Evolutionary conservation across 2,113 vertebrate genomes (phyloP), one percentile per base, ranked within the genome.

Genomic region (Rallus limicola): DNA sequence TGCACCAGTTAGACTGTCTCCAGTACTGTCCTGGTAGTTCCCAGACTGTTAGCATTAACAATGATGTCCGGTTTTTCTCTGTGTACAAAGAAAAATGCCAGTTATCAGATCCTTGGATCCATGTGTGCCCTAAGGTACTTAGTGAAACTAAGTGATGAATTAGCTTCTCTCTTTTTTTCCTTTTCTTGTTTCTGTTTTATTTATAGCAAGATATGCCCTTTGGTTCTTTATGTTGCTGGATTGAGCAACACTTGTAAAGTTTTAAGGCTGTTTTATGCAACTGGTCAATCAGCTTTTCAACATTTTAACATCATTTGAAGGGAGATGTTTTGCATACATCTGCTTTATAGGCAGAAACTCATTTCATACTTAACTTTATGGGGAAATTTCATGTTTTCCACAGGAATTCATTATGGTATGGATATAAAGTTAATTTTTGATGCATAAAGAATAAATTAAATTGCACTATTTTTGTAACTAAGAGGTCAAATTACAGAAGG

Each of bases 1-100:
- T 0, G 0, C 13, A 16, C 5, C 7, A 3, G 29, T 31, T 76
- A 34, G 33, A 36, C 38, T 67, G 24, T 46, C 16, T 68, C 26
- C 80, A 33, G 18, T 44, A n/a, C 18, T 77, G 14, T 77, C 79
- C n/a, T 82, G 34, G 8, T 36, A 36, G 36, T 55, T 88, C 55
- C 24, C 38, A 80, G 48, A 38, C 38, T 75, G 31, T 53, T 55
- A 44, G n/a, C 58, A 26, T 87, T 38, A 58, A 24, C 60, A 58
- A 53, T 62, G 33, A 42, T 68, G 24, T 80, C 34, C 21, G 71
- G 12, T 82, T 82, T 17, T 69, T 91, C 62, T 3, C 55, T 70
- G 46, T 0, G 1, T 88, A 36, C 36, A 69, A 80, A 58, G 16
- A 44, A 59, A 82, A 62, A 56, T 33, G 5, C 16, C n/a, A 18